phyloP scores from a whole-genome alignment of 92 coral and sea anemone species.

The Porites rus region DNA sequence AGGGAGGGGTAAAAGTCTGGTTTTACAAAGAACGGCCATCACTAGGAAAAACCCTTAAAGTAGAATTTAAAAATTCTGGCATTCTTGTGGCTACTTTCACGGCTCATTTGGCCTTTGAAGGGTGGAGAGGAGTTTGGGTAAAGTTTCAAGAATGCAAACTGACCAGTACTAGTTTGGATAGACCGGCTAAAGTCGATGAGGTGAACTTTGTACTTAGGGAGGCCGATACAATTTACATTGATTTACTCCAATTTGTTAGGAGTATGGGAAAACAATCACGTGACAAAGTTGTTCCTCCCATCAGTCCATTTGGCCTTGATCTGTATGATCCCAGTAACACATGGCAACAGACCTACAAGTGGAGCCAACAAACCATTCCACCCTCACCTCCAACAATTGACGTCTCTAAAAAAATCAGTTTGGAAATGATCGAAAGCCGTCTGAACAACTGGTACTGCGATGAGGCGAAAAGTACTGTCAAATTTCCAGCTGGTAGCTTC shows the following conservation, averaged over 20 bases:
- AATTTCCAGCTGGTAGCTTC: slow-evolving; percentile 31
- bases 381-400: slow-evolving; percentile 22
- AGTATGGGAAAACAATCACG: slow-evolving; percentile 56
- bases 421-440: slow-evolving; percentile 37
- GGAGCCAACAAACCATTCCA: slow-evolving; percentile 52
- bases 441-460: slow-evolving; percentile 61
- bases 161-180: neutral
- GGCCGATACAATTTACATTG: slow-evolving; percentile 53
- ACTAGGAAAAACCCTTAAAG: neutral
- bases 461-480: slow-evolving; percentile 33
- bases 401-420: neutral
- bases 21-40: slow-evolving; percentile 38
- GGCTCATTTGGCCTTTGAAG: slow-evolving; percentile 44
- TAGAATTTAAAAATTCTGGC: neutral
- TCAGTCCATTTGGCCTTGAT: slow-evolving; percentile 37
- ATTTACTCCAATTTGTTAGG: slow-evolving; percentile 39
- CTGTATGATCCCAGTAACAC: slow-evolving; percentile 15
- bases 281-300: slow-evolving; percentile 69
- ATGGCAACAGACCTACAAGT: slow-evolving; percentile 72
- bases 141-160: slow-evolving; percentile 35
- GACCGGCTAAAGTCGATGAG: neutral
- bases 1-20: slow-evolving; percentile 75
- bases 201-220: neutral
- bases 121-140: slow-evolving; percentile 74
- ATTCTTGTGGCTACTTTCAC: neutral